Evolutionary conservation across 2,888 invertebrate genomes (phyloP).

Genomic region (Lacanobia wlatinum): DNA sequence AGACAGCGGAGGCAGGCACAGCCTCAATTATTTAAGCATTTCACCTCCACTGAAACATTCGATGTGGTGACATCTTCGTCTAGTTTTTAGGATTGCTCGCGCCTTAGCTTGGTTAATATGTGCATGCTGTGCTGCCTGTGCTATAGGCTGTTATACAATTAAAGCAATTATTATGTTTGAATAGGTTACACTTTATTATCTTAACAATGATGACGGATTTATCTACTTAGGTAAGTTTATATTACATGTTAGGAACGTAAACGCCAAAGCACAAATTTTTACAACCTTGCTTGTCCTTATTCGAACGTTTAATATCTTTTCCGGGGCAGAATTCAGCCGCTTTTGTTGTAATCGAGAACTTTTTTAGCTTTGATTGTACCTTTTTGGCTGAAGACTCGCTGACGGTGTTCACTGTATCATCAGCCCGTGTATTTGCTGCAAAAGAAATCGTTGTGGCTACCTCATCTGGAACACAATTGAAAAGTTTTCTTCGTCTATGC

Average conservation of each 20-base stretch:
- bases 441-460: constrained; percentile 26
- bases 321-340: constrained; percentile 40
- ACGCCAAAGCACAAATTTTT: constrained; percentile 16
- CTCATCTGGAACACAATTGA: background rate
- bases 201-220: constrained; percentile 16
- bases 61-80: background rate
- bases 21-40: too few relatives aligned
- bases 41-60: too few relatives aligned
- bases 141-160: background rate
- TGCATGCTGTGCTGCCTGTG: background rate
- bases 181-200: constrained; percentile 32
- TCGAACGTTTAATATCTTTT: constrained; percentile 40
- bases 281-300: constrained; percentile 23
- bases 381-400: constrained; percentile 23
- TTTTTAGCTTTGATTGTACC: constrained; percentile 42
- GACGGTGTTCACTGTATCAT: constrained; percentile 1
- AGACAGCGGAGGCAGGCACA: too few relatives aligned
- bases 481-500: constrained; percentile 16
- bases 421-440: constrained; percentile 1
- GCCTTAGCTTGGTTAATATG: background rate
- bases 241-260: constrained; percentile 18
- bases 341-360: constrained; percentile 54
- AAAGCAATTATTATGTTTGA: background rate
- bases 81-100: background rate
- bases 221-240: background rate